phyloP scores from a whole-genome alignment of 2,888 invertebrate genomes.

The Coenonympha arcania region DNA sequence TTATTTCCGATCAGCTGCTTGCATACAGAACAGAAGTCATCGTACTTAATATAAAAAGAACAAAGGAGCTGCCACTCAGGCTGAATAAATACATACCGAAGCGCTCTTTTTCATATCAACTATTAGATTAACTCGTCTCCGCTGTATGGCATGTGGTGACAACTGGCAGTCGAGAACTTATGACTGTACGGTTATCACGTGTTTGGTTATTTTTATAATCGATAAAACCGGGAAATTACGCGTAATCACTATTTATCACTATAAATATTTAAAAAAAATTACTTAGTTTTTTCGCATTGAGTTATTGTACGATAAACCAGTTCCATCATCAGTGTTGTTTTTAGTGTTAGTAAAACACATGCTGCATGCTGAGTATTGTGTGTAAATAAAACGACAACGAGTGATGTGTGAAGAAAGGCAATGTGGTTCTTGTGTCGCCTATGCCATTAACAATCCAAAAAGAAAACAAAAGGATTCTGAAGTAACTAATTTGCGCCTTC shows the following conservation, averaged over 20 bases:
- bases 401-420: not conserved
- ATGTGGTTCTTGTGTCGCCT: not conserved
- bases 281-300: not conserved
- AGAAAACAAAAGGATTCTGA: too few relatives aligned
- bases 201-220: not conserved
- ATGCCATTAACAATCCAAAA: too few relatives aligned
- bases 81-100: conserved; percentile 50
- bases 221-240: not conserved
- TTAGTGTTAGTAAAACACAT: not conserved
- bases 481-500: too few relatives aligned
- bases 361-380: not conserved
- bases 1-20: conserved; percentile 15
- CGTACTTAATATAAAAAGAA: conserved; percentile 50
- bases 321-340: not conserved
- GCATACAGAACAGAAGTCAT: conserved; percentile 52
- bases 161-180: conserved; percentile 25
- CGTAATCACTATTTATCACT: too few relatives aligned
- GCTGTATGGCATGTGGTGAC: not conserved
- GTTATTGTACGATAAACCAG: not conserved
- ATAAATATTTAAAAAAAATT: not conserved
- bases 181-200: conserved; percentile 17
- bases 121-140: conserved; percentile 22
- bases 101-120: conserved; percentile 37
- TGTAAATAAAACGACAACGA: not conserved
- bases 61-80: conserved; percentile 44